Conservation (phyloP, 2,113 vertebrate species). For the Circaetus gallicus region DNA sequence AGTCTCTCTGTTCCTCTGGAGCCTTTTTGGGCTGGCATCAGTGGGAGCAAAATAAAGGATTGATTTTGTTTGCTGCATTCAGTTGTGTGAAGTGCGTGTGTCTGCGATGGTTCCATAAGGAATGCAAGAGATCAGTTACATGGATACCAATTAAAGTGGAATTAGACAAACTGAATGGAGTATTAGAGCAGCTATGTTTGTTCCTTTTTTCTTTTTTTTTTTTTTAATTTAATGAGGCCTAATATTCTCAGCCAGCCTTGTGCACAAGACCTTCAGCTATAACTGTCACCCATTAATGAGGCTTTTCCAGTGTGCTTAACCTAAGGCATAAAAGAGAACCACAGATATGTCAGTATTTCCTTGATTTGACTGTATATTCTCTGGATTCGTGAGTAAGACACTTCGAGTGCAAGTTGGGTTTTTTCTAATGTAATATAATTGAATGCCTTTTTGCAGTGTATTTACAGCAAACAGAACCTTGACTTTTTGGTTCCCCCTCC, state of each 20-base stretch:
- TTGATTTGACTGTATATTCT: neutral
- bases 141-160: neutral
- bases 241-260: conserved; percentile 7
- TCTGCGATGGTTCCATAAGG: neutral
- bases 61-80: neutral
- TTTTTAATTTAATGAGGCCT: conserved; percentile 49
- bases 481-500: neutral
- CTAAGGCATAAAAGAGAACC: neutral
- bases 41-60: neutral
- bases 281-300: conserved; percentile 22
- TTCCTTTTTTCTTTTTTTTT: neutral
- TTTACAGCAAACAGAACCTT: neutral
- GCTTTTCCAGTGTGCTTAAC: conserved; percentile 25
- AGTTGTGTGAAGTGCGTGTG: neutral
- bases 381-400: neutral
- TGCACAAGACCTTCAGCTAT: neutral
- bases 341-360: neutral
- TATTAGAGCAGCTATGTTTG: neutral
- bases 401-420: neutral
- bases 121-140: neutral
- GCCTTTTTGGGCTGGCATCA: neutral
- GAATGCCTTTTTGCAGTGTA: neutral
- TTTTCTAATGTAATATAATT: neutral
- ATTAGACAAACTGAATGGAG: neutral
- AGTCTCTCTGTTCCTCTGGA: neutral